Evolutionary conservation across 1,140 invertebrate genomes (phyloP).

Genomic region (Anagrus nilaparvatae): DNA sequence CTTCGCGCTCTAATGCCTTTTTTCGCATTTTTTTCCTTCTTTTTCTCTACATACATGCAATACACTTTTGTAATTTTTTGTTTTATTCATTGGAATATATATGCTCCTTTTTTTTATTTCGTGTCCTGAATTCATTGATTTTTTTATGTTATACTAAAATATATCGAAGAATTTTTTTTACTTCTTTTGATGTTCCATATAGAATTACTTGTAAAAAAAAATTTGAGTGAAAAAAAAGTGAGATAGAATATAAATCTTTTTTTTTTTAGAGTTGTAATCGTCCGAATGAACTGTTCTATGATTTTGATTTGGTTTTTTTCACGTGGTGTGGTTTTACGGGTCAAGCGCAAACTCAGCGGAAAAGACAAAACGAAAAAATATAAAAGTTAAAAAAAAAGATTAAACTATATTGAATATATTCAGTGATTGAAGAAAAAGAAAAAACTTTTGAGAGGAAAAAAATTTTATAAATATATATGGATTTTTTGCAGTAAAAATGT

Average conservation of each 20-base stretch:
- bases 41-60: neutral
- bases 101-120: too few relatives aligned
- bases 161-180: too few relatives aligned
- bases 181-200: too few relatives aligned
- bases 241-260: neutral
- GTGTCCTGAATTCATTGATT: too few relatives aligned
- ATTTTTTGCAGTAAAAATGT: too few relatives aligned
- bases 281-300: too few relatives aligned
- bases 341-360: slow-evolving; percentile 29
- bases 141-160: too few relatives aligned
- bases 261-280: too few relatives aligned
- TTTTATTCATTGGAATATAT: too few relatives aligned
- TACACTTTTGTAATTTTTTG: neutral
- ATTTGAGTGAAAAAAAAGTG: neutral
- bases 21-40: slow-evolving; percentile 6
- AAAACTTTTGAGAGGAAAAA: neutral
- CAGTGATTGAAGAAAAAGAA: neutral
- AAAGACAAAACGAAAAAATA: slow-evolving; percentile 17
- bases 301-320: slow-evolving; percentile 14
- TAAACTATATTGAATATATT: neutral
- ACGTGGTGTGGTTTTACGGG: slow-evolving; percentile 24
- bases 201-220: too few relatives aligned
- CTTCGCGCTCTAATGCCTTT: slow-evolving; percentile 9
- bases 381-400: slow-evolving; percentile 1
- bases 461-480: too few relatives aligned